Evolutionary conservation across 2,888 invertebrate species (phyloP).

Genomic region (Microctonus brassicae): DNA sequence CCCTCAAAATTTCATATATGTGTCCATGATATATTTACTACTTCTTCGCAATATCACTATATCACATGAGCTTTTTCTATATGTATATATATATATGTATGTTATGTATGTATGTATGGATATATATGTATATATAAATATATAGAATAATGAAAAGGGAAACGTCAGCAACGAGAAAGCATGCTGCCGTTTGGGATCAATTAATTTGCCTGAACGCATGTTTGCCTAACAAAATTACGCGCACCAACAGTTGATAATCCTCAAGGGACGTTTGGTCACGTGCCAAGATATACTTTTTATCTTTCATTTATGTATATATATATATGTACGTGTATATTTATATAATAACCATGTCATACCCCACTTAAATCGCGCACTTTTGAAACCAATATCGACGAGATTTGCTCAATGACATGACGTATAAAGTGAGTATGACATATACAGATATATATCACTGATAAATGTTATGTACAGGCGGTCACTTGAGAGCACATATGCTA

Average conservation of each 20-base stretch:
- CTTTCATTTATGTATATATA: not conserved
- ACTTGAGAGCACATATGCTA: not conserved
- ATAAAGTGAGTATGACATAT: not conserved
- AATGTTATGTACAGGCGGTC: not conserved
- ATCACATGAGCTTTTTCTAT: not conserved
- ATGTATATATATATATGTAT: not conserved
- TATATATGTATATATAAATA: constrained; percentile 12
- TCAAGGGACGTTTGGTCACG: constrained; percentile 59
- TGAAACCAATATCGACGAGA: not conserved
- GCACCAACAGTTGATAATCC: constrained; percentile 65
- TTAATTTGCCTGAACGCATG: constrained; percentile 55
- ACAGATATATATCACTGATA: not conserved
- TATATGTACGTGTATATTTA: too few species aligned
- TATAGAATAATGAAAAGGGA: not conserved
- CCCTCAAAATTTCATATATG: constrained; percentile 14
- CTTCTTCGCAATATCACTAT: constrained; percentile 8
- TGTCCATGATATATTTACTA: constrained; percentile 22
- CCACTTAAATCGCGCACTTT: constrained; percentile 5
- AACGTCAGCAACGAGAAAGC: not conserved
- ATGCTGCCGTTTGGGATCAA: constrained; percentile 40
- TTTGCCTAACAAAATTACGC: constrained; percentile 56
- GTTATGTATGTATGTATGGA: not conserved
- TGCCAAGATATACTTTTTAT: constrained; percentile 47
- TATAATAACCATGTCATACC: not conserved
- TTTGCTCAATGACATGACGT: constrained; percentile 4